These are phyloP conservation scores for Hydractinia symbiolongicarpus DNA, from an alignment of 30 jellyfish, hydroid and myxozoan species.

Conservation along the genomic window DNA sequence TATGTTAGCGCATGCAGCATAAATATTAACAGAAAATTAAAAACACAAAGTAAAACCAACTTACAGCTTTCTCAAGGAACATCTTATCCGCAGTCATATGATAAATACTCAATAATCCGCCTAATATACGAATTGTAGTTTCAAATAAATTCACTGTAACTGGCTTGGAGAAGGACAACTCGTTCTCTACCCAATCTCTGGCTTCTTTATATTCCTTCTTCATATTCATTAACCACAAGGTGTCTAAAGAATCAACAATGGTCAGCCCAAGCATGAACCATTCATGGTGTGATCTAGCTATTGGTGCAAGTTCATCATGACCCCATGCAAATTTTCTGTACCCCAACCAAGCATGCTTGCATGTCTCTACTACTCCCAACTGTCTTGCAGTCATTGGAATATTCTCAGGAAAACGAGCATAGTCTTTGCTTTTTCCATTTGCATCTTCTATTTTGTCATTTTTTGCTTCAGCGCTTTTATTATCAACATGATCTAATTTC, in stretches of 20 bases:
- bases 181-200: conserved; percentile 80
- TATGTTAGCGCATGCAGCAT: no score
- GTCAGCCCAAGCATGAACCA: conserved; percentile 94
- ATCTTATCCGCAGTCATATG: conserved; percentile 70
- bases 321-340: conserved; percentile 89
- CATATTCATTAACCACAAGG: conserved; percentile 94
- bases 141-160: conserved; percentile 87
- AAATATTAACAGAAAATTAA: no score
- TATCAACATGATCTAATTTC: not conserved
- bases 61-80: conserved; percentile 80
- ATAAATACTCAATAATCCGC: conserved; percentile 81
- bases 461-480: not conserved
- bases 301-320: conserved; percentile 87
- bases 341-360: conserved; percentile 89
- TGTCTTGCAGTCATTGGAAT: conserved; percentile 61
- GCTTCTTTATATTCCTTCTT: conserved; percentile 83
- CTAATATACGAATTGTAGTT: conserved; percentile 77
- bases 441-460: not conserved
- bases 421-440: conserved; percentile 18
- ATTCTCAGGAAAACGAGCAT: conserved; percentile 64
- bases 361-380: conserved; percentile 68
- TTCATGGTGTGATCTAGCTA: conserved; percentile 55
- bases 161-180: conserved; percentile 53
- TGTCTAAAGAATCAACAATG: conserved; percentile 78
- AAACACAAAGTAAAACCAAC: conserved; percentile 1